Percentiles rank a stretch among this genome's conserved stretches.
Conservation (phyloP, 2,797 vertebrate genomes). For the Sphaeramia orbicularis region DNA sequence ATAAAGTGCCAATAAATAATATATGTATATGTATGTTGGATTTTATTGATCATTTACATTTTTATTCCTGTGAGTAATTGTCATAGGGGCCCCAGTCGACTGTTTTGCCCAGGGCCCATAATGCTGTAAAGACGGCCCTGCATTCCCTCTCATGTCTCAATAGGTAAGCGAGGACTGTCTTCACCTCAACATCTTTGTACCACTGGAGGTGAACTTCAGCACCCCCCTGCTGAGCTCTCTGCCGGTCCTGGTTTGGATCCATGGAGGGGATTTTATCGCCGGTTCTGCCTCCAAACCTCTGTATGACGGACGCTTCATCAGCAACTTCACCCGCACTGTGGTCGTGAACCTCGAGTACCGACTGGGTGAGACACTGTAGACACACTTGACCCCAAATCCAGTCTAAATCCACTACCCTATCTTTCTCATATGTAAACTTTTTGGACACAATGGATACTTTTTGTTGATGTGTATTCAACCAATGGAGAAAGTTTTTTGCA, state of each 20-base stretch:
- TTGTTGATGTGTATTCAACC: no score
- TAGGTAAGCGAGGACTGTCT: slow-evolving; percentile 88
- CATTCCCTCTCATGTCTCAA: not conserved
- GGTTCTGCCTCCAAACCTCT: slow-evolving; percentile 85
- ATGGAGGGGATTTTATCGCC: slow-evolving; percentile 86
- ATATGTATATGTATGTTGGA: no score
- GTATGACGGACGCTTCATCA: slow-evolving; percentile 86
- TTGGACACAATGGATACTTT: no score
- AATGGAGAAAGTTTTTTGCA: no score
- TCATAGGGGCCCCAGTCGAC: no score
- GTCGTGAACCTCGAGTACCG: slow-evolving; percentile 85
- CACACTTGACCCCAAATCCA: not conserved
- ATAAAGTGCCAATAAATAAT: no score
- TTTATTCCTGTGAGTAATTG: no score
- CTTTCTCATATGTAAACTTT: no score
- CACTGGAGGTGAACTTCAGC: slow-evolving; percentile 74
- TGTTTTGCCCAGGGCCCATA: no score
- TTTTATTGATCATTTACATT: no score
- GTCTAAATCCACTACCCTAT: no score
- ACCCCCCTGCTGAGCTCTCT: slow-evolving; percentile 55
- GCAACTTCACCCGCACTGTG: slow-evolving; percentile 82
- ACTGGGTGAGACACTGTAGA: slow-evolving; percentile 73
- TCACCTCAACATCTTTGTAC: slow-evolving; percentile 85
- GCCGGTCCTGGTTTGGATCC: slow-evolving; percentile 88
- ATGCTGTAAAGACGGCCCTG: no score